Evolutionary conservation across 1,140 invertebrate species (phyloP).

Genomic region (Drosophila parabipectinata): DNA sequence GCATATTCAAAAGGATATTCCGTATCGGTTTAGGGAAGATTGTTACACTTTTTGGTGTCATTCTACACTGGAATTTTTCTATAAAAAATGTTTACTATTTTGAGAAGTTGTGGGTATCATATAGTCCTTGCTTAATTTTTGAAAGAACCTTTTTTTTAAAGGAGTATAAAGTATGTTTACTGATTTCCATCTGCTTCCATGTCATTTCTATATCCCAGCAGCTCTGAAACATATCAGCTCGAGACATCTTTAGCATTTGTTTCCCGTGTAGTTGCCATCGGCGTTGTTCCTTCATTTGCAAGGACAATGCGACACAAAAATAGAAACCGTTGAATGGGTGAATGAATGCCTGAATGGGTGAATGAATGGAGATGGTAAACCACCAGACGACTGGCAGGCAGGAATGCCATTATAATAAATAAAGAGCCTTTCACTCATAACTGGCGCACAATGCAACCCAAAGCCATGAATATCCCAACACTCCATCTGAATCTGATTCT

Average conservation of each 20-base stretch:
- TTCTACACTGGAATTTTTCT: conserved; percentile 41
- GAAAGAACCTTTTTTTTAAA: neutral
- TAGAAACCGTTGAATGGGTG: conserved; percentile 59
- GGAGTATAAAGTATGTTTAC: neutral
- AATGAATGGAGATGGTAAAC: conserved; percentile 40
- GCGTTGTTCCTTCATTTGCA: conserved; percentile 74
- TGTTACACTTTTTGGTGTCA: conserved; percentile 25
- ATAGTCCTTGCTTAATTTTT: no score
- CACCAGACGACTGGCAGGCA: conserved; percentile 28
- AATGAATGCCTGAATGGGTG: conserved; percentile 53
- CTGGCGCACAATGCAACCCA: conserved; percentile 67
- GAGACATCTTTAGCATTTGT: conserved; percentile 8
- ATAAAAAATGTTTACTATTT: neutral
- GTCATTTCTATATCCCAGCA: neutral
- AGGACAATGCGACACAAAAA: conserved; percentile 75
- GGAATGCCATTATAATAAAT: conserved; percentile 80
- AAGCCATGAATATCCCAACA: conserved; percentile 58
- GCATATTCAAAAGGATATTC: conserved; percentile 74
- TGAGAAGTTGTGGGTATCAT: no score
- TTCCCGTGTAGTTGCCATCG: conserved; percentile 43
- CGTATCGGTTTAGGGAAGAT: conserved; percentile 46
- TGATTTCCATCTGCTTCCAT: neutral
- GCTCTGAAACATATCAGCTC: neutral
- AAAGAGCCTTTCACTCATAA: conserved; percentile 80
- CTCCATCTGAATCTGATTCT: neutral